phyloP scores from a whole-genome alignment of 2,797 vertebrate species.

The Syngnathus rostellatus region DNA sequence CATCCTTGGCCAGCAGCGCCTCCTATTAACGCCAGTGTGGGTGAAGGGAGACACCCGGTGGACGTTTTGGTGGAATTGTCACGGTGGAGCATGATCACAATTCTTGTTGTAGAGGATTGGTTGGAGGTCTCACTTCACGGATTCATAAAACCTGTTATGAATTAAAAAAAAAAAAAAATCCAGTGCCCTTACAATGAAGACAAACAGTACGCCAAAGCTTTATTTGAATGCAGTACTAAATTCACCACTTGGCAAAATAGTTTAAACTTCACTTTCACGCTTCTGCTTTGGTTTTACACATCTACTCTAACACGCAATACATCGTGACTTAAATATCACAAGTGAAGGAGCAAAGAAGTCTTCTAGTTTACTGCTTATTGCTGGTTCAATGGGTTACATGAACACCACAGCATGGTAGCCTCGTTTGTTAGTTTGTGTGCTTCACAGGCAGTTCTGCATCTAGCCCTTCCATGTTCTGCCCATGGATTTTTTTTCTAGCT shows the following conservation, averaged over 20 bases:
- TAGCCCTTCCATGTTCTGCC: neutral
- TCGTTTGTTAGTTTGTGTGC: neutral
- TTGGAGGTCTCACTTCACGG: constrained; percentile 20
- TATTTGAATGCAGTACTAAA: constrained; percentile 20
- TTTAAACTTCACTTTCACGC: neutral
- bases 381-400: neutral
- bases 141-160: neutral
- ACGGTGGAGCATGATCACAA: constrained; percentile 23
- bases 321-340: neutral
- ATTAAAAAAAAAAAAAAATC: neutral
- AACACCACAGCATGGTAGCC: neutral
- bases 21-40: constrained; percentile 63
- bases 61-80: constrained; percentile 30
- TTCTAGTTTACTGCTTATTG: too few species aligned
- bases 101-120: constrained; percentile 57
- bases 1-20: constrained; percentile 38
- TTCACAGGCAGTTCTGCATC: neutral
- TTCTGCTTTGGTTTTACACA: neutral
- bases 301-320: neutral
- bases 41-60: constrained; percentile 52
- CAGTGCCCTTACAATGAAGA: constrained; percentile 31
- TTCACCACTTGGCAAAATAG: constrained; percentile 19
- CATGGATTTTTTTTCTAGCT: neutral
- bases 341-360: neutral
- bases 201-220: constrained; percentile 23